Conservation (phyloP, 1,140 invertebrate species). For the Gonatopus flavifemur region DNA sequence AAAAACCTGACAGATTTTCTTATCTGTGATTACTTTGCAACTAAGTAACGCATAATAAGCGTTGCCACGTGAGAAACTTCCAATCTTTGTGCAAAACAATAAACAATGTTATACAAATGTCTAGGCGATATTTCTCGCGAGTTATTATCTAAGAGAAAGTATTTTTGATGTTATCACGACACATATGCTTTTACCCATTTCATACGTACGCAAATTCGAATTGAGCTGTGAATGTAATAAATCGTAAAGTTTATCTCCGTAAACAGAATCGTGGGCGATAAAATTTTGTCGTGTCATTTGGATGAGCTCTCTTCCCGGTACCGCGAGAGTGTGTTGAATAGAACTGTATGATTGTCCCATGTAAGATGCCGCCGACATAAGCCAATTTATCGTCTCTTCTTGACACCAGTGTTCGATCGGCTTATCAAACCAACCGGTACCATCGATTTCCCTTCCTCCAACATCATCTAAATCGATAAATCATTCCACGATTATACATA, state of each 20-base stretch:
- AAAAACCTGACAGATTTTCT: no score
- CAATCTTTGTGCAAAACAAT: neutral
- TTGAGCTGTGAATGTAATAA: slow-evolving; percentile 54
- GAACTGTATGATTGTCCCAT: slow-evolving; percentile 54
- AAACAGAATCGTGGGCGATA: slow-evolving; percentile 48
- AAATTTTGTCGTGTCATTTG: slow-evolving; percentile 56
- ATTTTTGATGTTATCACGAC: no score
- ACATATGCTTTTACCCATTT: no score
- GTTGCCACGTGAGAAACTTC: no score
- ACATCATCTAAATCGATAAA: no score
- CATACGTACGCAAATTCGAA: slow-evolving; percentile 41
- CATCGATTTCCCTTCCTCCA: slow-evolving; percentile 38
- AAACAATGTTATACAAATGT: neutral
- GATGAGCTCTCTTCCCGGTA: slow-evolving; percentile 56
- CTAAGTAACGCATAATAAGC: no score
- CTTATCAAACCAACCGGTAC: slow-evolving; percentile 59
- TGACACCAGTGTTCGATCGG: slow-evolving; percentile 58
- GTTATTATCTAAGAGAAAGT: no score
- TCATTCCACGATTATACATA: no score
- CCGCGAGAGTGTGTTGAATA: slow-evolving; percentile 54
- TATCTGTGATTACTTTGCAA: no score
- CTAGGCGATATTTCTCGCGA: neutral
- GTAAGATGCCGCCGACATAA: slow-evolving; percentile 54
- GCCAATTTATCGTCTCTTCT: slow-evolving; percentile 62
- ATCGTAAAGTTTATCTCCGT: slow-evolving; percentile 54